Conservation (phyloP, 2,888 invertebrate species). For the Orchesella flavescens region DNA sequence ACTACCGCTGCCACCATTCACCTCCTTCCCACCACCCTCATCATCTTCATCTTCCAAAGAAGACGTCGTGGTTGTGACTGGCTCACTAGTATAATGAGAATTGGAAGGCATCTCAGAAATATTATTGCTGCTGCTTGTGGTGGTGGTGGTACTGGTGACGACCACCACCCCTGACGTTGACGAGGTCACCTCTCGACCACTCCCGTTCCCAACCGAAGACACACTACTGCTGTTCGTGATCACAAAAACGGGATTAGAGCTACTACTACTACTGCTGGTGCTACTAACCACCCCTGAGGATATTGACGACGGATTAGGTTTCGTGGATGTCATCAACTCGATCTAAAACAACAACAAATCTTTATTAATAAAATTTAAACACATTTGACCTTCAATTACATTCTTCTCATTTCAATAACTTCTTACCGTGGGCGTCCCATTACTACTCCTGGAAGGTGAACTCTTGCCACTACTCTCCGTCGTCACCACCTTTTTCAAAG, state of each 20-base stretch:
- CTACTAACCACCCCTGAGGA: not conserved
- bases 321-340: constrained; percentile 17
- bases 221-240: constrained; percentile 32
- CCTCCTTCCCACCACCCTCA: not conserved
- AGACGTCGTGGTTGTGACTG: not conserved
- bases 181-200: not conserved
- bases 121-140: constrained; percentile 30
- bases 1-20: constrained; percentile 7
- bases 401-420: not conserved
- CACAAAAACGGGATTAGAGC: constrained; percentile 43
- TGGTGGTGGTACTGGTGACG: not conserved
- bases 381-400: not conserved
- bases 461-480: not conserved
- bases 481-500: not conserved
- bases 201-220: not conserved
- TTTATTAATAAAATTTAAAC: not conserved
- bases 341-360: constrained; percentile 19
- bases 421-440: not conserved
- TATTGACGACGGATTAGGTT: not conserved
- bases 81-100: constrained; percentile 20
- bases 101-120: constrained; percentile 53
- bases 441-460: not conserved
- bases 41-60: constrained; percentile 28
- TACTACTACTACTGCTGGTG: constrained; percentile 26
- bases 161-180: not conserved